Percentiles rank a stretch among this genome's conserved stretches.
phyloP scores from a whole-genome alignment of 2,888 invertebrate species.

The Melangyna quadrimaculata region DNA sequence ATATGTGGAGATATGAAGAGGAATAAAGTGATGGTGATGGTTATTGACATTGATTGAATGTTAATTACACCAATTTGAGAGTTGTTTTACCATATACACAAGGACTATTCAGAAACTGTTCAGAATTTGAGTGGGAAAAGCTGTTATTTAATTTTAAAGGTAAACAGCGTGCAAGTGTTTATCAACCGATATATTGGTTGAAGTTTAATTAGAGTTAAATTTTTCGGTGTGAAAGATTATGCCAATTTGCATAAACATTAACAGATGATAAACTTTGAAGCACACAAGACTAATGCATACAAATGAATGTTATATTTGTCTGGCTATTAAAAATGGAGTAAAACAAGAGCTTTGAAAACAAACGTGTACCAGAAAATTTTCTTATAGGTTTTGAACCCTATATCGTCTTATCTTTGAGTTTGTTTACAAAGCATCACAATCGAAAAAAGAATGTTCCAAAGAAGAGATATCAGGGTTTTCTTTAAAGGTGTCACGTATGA shows the following conservation, averaged over 20 bases:
- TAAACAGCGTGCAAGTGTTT: not conserved
- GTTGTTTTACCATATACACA: not conserved
- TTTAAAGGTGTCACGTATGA: no score
- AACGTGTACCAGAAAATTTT: no score
- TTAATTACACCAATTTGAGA: slow-evolving; percentile 29
- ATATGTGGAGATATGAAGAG: no score
- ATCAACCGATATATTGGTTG: not conserved
- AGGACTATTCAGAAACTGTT: not conserved
- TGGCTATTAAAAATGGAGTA: no score
- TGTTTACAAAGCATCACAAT: no score
- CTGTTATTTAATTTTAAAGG: not conserved
- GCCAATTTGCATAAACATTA: not conserved
- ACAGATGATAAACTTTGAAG: not conserved
- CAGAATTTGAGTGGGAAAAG: not conserved
- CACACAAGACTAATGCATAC: no score
- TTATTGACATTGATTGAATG: slow-evolving; percentile 37
- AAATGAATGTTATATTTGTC: no score
- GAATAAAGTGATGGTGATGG: slow-evolving; percentile 1
- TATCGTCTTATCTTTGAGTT: no score
- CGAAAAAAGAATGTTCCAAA: no score
- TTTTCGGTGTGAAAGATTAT: not conserved
- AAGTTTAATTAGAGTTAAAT: not conserved
- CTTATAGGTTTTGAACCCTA: no score
- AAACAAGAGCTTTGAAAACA: no score
- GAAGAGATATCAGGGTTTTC: no score